phyloP scores from a whole-genome alignment of 2,888 invertebrate species.

The Microctonus brassicae region DNA sequence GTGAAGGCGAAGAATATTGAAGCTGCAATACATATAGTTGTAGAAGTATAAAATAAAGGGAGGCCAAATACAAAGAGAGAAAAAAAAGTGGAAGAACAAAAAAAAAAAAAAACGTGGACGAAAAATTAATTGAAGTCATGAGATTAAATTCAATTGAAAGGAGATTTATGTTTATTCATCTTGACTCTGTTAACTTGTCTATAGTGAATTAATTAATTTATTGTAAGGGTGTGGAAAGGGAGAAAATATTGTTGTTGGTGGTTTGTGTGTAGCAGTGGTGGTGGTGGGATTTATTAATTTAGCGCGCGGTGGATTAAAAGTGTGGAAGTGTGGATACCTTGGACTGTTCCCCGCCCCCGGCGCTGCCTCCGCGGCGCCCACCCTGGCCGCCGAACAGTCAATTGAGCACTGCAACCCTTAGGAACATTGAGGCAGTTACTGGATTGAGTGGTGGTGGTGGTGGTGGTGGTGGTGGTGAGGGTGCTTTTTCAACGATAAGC shows the following conservation, averaged over 20 bases:
- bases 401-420: conserved; percentile 68
- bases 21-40: background rate
- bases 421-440: conserved; percentile 51
- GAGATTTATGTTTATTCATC: background rate
- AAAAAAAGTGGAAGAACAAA: background rate
- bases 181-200: too few species aligned
- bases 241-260: background rate
- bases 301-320: conserved; percentile 65
- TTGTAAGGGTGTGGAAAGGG: background rate
- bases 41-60: background rate
- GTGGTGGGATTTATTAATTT: conserved; percentile 50
- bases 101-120: background rate
- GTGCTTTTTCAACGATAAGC: background rate
- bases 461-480: conserved; percentile 8
- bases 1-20: background rate
- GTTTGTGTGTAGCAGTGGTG: conserved; percentile 39
- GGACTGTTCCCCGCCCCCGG: conserved; percentile 71
- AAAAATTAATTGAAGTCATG: background rate
- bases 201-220: too few species aligned
- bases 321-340: conserved; percentile 70
- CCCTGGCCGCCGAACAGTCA: conserved; percentile 67
- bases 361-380: conserved; percentile 70
- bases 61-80: background rate
- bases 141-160: background rate
- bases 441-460: conserved; percentile 9